Base-by-base conservation (phyloP, 2,113 vertebrate species). In the Acrocephalus kingi region DNA sequence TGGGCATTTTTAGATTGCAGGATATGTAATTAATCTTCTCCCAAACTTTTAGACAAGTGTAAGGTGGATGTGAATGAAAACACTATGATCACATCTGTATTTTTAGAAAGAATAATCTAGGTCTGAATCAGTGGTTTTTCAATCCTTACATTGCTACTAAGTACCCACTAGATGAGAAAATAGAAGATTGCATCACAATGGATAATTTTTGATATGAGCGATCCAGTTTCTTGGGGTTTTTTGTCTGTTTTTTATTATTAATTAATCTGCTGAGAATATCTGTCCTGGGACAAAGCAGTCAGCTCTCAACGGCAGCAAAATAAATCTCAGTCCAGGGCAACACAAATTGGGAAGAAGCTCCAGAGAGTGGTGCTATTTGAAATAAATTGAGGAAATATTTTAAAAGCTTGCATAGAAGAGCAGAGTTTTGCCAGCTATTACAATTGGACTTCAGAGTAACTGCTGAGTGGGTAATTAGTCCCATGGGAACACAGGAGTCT, bases 391-490 rank as follows among this genome's bases (percentile, higher is more conserved):
- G 67, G 78, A 71, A 85, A 90, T 90, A 84, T 93, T 96, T 89
- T 93, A 87, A 93, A 89, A 89, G 56, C 73, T 93, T 82, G 77
- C 76, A 46, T 62, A 80, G 88, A 95, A 69, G 86, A 93, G 58
- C 5, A 20, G 90, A 78, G 54, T 87, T 95, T 84, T 75, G 94
- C 96, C 95, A 97, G 5, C 80, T 92, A 54, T 90, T 94, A 87
- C 89, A 96, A 84, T 23, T 94, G 84, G 87, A 94, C 78, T 96
- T 96, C 87, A 93, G 92, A 92, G 77, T 75, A 90, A 95, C 92
- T 97, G 96, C 92, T 96, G 94, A 97, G 88, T 92, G 88, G 76
- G 88, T 97, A 96, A 97, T 96, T 92, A 89, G 87, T 94, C 95
- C 86, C 92, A 15, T 22, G 58, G 88, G 95, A 96, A 54, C 66